Evolutionary conservation across 2,888 invertebrate genomes (phyloP).

Genomic region (Dasypogon diadema): DNA sequence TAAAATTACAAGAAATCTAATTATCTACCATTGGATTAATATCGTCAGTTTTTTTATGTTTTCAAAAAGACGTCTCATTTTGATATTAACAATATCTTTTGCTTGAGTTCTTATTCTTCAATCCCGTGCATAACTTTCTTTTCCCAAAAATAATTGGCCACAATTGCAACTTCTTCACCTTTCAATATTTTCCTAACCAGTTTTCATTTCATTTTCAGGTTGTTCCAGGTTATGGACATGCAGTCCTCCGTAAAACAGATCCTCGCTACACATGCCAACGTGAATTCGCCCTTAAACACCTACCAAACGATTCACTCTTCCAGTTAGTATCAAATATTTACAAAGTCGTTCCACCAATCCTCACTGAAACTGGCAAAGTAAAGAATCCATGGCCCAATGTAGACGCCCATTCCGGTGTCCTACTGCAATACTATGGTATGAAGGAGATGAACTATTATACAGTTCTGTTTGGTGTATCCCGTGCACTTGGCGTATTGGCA

Average conservation of each 20-base stretch:
- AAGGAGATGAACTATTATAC: slow-evolving; percentile 93
- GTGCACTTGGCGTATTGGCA: slow-evolving; percentile 85
- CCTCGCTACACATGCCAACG: slow-evolving; percentile 84
- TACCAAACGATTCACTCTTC: slow-evolving; percentile 85
- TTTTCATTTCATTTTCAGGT: slow-evolving; percentile 68
- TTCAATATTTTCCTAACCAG: neutral
- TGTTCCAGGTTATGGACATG: slow-evolving; percentile 91
- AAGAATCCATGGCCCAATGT: slow-evolving; percentile 96
- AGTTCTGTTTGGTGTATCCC: slow-evolving; percentile 88
- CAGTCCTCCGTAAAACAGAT: slow-evolving; percentile 89
- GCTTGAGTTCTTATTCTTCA: no score
- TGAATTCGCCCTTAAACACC: slow-evolving; percentile 86
- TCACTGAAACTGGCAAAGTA: slow-evolving; percentile 86
- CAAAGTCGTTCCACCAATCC: slow-evolving; percentile 85
- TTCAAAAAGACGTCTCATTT: no score
- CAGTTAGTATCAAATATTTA: slow-evolving; percentile 83
- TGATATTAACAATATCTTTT: no score
- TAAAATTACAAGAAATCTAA: no score
- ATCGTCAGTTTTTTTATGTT: no score
- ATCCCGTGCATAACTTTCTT: no score
- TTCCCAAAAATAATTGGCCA: no score
- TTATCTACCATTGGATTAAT: no score
- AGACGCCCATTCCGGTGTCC: slow-evolving; percentile 89
- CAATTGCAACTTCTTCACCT: neutral
- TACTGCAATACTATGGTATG: slow-evolving; percentile 86